Percentiles rank a stretch among this genome's conserved stretches.
These are phyloP conservation scores for Disparrhopalites patrizii DNA, from an alignment of 2,888 invertebrate species.

Conservation along the genomic window DNA sequence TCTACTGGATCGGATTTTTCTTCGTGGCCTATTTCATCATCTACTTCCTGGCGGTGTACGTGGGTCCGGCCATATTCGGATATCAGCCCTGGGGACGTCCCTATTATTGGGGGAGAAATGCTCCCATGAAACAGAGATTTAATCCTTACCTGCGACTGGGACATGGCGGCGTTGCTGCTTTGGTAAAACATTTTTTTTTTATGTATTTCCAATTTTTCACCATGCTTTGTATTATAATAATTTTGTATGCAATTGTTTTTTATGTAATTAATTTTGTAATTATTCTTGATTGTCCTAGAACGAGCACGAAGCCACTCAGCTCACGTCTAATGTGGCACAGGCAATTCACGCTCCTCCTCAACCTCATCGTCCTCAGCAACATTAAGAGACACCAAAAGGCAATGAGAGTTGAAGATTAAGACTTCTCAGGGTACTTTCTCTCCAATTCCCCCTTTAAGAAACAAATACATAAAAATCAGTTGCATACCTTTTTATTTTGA, in stretches of 20 bases:
- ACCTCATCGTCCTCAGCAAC: no score
- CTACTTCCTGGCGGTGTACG: slow-evolving; percentile 34
- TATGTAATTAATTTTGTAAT: background rate
- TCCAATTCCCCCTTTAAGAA: no score
- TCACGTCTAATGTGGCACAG: background rate
- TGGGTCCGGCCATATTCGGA: slow-evolving; percentile 38
- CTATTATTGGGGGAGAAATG: slow-evolving; percentile 11
- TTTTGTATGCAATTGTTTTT: background rate
- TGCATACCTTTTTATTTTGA: no score
- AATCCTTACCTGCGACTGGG: background rate
- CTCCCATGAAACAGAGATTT: background rate
- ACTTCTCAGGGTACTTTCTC: no score
- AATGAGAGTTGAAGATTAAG: no score
- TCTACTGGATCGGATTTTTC: slow-evolving; percentile 35
- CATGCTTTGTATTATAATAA: background rate
- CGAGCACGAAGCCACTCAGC: background rate
- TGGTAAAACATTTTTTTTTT: slow-evolving; percentile 1
- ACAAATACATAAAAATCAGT: no score
- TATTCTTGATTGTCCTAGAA: background rate
- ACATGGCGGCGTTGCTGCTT: background rate
- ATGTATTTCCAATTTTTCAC: no score
- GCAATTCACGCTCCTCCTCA: background rate
- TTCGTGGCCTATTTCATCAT: slow-evolving; percentile 36
- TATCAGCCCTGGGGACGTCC: slow-evolving; percentile 9
- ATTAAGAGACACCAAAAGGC: no score